Percentiles rank a stretch among this genome's conserved stretches.
These are phyloP conservation scores for Lasioglossum calceatum DNA, from an alignment of 2,888 invertebrate species.

Conservation along the genomic window DNA sequence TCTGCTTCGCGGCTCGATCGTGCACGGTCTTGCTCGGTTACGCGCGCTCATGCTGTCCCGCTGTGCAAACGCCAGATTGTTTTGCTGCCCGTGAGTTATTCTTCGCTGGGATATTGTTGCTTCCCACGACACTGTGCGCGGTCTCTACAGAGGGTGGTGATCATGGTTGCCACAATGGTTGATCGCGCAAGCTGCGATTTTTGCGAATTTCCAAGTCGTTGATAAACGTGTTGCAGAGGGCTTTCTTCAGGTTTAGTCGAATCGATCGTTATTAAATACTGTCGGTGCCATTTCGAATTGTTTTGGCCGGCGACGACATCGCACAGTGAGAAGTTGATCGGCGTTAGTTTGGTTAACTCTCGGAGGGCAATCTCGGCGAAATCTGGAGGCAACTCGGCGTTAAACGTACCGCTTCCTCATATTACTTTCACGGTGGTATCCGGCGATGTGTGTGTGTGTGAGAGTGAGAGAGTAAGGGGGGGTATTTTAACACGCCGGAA, in stretches of 20 bases:
- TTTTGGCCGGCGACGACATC: background rate
- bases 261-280: too few species aligned
- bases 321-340: constrained; percentile 4
- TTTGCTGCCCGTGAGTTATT: constrained; percentile 5
- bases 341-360: background rate
- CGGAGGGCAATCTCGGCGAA: background rate
- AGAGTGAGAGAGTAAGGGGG: background rate
- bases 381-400: background rate
- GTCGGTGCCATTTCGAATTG: background rate
- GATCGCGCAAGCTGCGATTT: background rate
- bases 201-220: background rate
- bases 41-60: background rate
- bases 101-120: background rate
- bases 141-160: background rate
- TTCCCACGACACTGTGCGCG: background rate
- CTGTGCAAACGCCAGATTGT: constrained; percentile 14
- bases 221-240: too few species aligned
- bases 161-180: background rate
- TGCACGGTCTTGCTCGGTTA: background rate
- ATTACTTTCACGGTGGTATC: constrained; percentile 35
- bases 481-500: constrained; percentile 4
- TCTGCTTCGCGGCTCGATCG: constrained; percentile 6
- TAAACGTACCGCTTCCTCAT: constrained; percentile 17
- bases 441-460: background rate
- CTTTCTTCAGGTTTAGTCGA: too few species aligned